Base-by-base conservation (phyloP, 2,888 invertebrate species). In the Caenorhabditis sp. region DNA sequence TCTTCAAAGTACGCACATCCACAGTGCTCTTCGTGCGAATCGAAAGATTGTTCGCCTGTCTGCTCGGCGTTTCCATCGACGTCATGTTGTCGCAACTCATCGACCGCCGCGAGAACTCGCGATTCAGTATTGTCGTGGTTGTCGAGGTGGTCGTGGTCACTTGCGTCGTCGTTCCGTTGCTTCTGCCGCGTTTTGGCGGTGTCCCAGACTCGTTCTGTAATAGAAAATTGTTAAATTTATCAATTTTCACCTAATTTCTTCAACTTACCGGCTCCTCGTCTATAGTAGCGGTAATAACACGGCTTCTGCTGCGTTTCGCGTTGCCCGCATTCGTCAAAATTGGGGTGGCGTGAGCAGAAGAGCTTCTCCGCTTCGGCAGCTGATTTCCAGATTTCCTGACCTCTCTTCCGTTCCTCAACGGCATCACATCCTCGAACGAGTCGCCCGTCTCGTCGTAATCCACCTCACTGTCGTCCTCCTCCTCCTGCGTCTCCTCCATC, bases 401-500 rank as follows among this genome's bases (percentile, higher is more conserved):
- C 11, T 76, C 71, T 26, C 76, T 35, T 1, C 71, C 71, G 32
- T 65, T 71, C n/a, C 71, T 32, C 30, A 76, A 22, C 20, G 52
- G 45, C 3, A 53, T 27, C 9, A 63, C 63, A 13, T 72, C 73
- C 17, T 80, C 79, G 26, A 82, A 41, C 41, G 78, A 80, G 41
- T 80, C 80, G n/a, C 62, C 72, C 5, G 82, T 79, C n/a, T 62
- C 71, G 48, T 80, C 80, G 45, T 82, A 82, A 37, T 80, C 82
- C 7, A 82, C 72, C 11, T 77, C 77, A 35, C 79, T 79, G 39
- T 82, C 78, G 30, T 72, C 72, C 17, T 68, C 80, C 8, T 66
- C 72, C 0, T 75, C 61, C 24, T 53, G 59, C 4, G 74, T 74
- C 32, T 71, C 71, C 37, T 75, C 68, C 53, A 71, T 48, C 43